phyloP scores from a whole-genome alignment of 2,797 vertebrate genomes.

The Zenarchopterus dispar region DNA sequence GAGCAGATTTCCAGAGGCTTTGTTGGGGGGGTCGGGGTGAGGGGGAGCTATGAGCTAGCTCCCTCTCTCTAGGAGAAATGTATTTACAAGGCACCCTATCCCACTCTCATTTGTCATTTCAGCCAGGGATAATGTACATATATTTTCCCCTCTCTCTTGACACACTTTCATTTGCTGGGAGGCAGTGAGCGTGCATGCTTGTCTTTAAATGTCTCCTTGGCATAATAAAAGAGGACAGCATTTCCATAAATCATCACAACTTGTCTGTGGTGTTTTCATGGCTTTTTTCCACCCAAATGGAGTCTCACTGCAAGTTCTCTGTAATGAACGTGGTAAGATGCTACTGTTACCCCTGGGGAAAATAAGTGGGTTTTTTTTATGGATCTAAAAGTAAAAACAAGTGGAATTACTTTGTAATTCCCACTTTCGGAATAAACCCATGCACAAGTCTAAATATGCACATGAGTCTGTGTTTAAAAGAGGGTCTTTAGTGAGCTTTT shows the following conservation, averaged over 20 bases:
- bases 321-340: constrained; percentile 15
- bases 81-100: constrained; percentile 68
- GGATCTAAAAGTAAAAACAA: too few species aligned
- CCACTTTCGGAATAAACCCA: too few species aligned
- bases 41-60: constrained; percentile 33
- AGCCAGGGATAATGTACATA: constrained; percentile 61
- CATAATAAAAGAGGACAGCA: constrained; percentile 52
- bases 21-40: constrained; percentile 33
- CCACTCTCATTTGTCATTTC: constrained; percentile 69
- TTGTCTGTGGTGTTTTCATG: constrained; percentile 8
- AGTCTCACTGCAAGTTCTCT: constrained; percentile 3
- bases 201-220: constrained; percentile 60
- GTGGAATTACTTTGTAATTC: too few species aligned
- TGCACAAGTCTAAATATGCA: too few species aligned
- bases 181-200: constrained; percentile 47
- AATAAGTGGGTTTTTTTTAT: too few species aligned
- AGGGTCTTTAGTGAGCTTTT: too few species aligned
- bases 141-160: constrained; percentile 54
- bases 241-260: constrained; percentile 69
- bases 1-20: constrained; percentile 71
- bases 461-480: too few species aligned
- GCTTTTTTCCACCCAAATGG: constrained; percentile 13
- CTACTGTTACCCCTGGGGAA: not conserved
- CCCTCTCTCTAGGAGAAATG: constrained; percentile 53
- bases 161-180: constrained; percentile 67